Evolutionary conservation across 2,888 invertebrate species (phyloP), one percentile per base, ranked within the genome.

Genomic region (Lucinisca nassula): DNA sequence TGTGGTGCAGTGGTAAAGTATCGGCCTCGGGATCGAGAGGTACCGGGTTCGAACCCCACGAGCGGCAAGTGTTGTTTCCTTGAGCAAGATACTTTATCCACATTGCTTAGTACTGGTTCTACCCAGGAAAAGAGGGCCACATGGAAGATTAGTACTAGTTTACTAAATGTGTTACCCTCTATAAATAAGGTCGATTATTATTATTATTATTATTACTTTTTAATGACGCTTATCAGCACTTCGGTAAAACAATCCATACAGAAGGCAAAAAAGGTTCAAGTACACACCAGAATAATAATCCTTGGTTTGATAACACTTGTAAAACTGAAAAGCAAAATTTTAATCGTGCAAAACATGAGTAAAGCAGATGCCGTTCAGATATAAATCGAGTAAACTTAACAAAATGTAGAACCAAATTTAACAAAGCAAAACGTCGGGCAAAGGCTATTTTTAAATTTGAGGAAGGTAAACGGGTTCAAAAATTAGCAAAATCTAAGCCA

Each of bases 301-400:
- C 40, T 14, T 74, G 74, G 40, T 74, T 74, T 40, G 49, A 35
- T 45, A 74, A 74, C 40, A 49, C 40, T 24, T 74, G 74, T 74
- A 74, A 49, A 74, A 45, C 30, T 12, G 27, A 14, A 74, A 74
- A 74, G 45, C 40, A 35, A 27, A 30, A 38, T 32, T 74, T 74
- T 45, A 74, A 74, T 24, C 40, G 32, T n/a, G 40, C 32, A 1
- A 45, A 49, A 40, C 40, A 74, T 74, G 74, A 74, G 35, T 74
- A 74, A 40, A 49, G 30, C 30, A 2, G 74, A 38, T 40, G 45
- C 24, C 40, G 27, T 49, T 74, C 74, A 4, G 45, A 74, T 45
- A 21, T 40, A 38, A 49, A 40, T 24, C 14, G 74, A 74, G 40
- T 24, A 2, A 74, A 74, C 30, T 45, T 49, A 12, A 49, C 49